phyloP scores from a whole-genome alignment of 2,797 vertebrate genomes.

The Liasis olivaceus region DNA sequence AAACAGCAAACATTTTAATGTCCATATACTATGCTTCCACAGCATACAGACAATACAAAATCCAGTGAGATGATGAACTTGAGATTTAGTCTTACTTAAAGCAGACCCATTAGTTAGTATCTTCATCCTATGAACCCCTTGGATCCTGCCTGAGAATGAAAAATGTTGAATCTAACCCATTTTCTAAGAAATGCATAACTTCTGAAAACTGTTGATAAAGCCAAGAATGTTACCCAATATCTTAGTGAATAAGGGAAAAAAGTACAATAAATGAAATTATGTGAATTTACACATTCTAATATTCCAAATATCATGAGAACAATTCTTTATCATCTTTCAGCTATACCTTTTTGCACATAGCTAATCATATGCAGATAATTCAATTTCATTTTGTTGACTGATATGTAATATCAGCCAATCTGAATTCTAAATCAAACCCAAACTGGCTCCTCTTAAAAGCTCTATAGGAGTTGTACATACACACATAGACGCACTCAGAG shows the following conservation, averaged over 20 bases:
- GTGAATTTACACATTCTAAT: slow-evolving; percentile 21
- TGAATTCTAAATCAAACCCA: slow-evolving; percentile 40
- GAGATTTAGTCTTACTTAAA: not conserved
- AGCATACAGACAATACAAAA: not conserved
- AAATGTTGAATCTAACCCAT: not conserved
- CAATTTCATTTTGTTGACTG: slow-evolving; percentile 18
- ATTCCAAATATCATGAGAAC: slow-evolving; percentile 25
- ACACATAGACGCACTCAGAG: not conserved
- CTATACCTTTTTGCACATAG: not conserved
- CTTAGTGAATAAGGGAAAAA: slow-evolving; percentile 22
- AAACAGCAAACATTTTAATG: not conserved
- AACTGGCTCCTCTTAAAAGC: slow-evolving; percentile 39
- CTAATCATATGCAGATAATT: slow-evolving; percentile 26
- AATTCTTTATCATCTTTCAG: not conserved
- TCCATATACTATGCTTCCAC: not conserved
- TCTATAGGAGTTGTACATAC: not conserved
- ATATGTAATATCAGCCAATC: slow-evolving; percentile 11
- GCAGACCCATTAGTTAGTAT: not conserved
- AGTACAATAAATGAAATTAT: not conserved
- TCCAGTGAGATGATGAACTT: not conserved
- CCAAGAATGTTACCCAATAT: not conserved
- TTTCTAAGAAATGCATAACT: slow-evolving; percentile 40
- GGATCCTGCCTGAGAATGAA: not conserved
- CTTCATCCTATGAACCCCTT: not conserved
- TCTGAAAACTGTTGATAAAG: slow-evolving; percentile 28